phyloP scores from a whole-genome alignment of 2,797 vertebrate species.

The Tolypeutes matacus region DNA sequence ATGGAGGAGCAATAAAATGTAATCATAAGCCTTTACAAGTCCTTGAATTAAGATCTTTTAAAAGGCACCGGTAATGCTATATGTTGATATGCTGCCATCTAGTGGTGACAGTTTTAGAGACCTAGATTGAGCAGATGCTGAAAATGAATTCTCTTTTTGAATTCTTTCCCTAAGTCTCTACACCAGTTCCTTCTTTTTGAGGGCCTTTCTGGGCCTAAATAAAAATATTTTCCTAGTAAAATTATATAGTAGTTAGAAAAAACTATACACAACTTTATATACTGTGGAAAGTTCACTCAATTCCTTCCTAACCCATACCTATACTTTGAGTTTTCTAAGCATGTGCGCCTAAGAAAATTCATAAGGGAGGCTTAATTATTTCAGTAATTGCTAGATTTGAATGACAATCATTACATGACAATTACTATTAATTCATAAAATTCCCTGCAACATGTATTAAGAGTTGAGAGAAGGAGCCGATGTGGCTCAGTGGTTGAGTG shows the following conservation, averaged over 20 bases:
- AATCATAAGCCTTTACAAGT: not conserved
- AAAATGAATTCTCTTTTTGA: not conserved
- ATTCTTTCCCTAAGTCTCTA: not conserved
- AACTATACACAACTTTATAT: slow-evolving; percentile 35
- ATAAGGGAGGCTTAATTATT: slow-evolving; percentile 28
- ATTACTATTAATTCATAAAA: slow-evolving; percentile 33
- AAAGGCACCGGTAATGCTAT: not conserved
- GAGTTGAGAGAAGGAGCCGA: slow-evolving; percentile 30
- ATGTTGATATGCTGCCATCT: slow-evolving; percentile 67
- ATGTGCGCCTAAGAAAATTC: not conserved
- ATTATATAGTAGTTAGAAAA: not conserved
- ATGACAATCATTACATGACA: not conserved
- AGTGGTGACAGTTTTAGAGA: slow-evolving; percentile 52
- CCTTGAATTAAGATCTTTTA: not conserved
- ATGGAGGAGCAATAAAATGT: not conserved
- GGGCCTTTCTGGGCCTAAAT: not conserved
- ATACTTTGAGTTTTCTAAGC: not conserved
- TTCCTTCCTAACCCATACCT: not conserved
- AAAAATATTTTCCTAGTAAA: slow-evolving; percentile 48
- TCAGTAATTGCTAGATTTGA: slow-evolving; percentile 49
- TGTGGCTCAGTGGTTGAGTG: no score
- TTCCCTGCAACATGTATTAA: not conserved
- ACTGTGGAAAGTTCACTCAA: not conserved
- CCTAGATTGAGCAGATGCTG: not conserved
- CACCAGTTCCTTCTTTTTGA: slow-evolving; percentile 18